Conservation (phyloP, 2,888 invertebrate species). For the Catocala fraxini region DNA sequence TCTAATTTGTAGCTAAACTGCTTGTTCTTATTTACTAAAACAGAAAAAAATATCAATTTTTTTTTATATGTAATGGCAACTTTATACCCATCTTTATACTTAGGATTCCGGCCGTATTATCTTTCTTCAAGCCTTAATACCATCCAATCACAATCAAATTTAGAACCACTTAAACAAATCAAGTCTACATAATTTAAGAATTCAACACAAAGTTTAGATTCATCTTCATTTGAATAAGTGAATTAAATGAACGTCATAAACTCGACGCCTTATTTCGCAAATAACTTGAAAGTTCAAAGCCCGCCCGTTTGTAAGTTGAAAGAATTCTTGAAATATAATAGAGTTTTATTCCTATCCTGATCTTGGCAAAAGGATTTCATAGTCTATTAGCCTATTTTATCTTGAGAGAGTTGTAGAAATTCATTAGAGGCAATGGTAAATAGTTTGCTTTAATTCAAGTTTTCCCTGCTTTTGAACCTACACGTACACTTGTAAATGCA, state of each 20-base stretch:
- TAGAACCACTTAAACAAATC: slow-evolving; percentile 47
- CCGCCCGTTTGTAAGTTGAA: slow-evolving; percentile 26
- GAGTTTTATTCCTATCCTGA: slow-evolving; percentile 36
- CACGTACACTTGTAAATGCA: too few relatives aligned
- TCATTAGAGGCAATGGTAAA: slow-evolving; percentile 8
- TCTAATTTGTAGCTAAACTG: too few relatives aligned
- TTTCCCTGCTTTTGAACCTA: too few relatives aligned
- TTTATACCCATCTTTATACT: not conserved
- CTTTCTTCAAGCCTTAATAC: not conserved
- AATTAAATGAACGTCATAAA: slow-evolving; percentile 55
- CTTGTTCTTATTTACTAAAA: too few relatives aligned
- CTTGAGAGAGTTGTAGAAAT: slow-evolving; percentile 1
- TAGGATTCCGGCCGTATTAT: slow-evolving; percentile 18
- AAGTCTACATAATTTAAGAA: slow-evolving; percentile 48
- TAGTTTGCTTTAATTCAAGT: too few relatives aligned
- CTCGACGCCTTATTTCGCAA: slow-evolving; percentile 47
- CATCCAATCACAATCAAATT: slow-evolving; percentile 39
- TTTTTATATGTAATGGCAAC: too few relatives aligned
- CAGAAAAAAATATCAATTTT: too few relatives aligned
- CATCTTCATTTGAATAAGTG: slow-evolving; percentile 54
- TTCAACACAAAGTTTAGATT: slow-evolving; percentile 46
- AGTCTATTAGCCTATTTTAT: slow-evolving; percentile 29
- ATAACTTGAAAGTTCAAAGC: slow-evolving; percentile 46
- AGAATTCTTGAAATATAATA: slow-evolving; percentile 46
- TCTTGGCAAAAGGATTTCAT: slow-evolving; percentile 18